These are phyloP conservation scores for Pelvicachromis taeniatus DNA, from an alignment of 2,113 vertebrate species.

Conservation along the genomic window DNA sequence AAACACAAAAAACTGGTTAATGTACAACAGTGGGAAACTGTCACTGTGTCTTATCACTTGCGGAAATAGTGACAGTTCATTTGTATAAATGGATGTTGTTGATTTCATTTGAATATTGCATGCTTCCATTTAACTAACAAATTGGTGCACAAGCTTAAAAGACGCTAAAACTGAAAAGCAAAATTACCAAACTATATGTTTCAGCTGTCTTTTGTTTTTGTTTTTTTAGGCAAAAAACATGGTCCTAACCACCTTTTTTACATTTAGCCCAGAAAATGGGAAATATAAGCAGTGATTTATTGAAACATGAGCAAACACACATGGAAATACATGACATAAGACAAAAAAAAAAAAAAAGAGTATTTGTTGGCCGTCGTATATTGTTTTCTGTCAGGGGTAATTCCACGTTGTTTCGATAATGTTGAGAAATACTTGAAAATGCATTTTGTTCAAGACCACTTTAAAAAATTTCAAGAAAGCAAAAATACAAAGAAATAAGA, in stretches of 20 bases:
- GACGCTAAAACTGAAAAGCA: neutral
- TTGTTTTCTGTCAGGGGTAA: fast-evolving
- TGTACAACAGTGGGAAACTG: neutral
- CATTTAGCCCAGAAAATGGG: neutral
- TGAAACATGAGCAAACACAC: neutral
- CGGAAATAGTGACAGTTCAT: neutral
- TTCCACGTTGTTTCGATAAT: neutral
- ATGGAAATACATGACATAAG: neutral
- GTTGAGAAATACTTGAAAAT: neutral
- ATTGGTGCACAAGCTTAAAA: neutral
- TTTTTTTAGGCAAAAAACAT: neutral
- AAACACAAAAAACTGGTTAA: neutral
- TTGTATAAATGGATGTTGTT: neutral
- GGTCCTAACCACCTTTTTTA: neutral
- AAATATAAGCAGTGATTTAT: neutral
- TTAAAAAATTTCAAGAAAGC: neutral
- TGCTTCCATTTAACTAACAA: neutral
- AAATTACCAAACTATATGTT: neutral
- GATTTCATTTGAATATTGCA: neutral
- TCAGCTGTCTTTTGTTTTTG: fast-evolving
- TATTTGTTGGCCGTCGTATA: neutral
- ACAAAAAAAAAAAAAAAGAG: neutral
- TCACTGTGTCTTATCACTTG: neutral
- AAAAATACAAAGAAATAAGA: neutral
- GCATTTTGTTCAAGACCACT: neutral